Base-by-base conservation (phyloP, 2,888 invertebrate genomes). In the Drosophila anomalata region DNA sequence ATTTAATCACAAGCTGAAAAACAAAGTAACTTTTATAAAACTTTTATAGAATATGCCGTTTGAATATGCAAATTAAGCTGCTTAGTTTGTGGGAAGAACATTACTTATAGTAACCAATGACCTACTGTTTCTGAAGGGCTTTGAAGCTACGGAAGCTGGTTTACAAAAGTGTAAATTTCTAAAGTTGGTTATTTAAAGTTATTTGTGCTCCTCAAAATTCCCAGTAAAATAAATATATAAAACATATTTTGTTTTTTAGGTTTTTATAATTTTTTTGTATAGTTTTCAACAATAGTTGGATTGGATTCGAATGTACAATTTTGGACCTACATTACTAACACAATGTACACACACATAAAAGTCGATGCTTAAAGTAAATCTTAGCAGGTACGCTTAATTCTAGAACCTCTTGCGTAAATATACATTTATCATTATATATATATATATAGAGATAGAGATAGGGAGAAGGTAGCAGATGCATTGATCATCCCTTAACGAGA, bases 361-460 rank as follows among this genome's bases (percentile, higher is more conserved):
- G 52, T 87, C 75, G 75, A 68, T 47, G 73, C 78, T 84, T 89
- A 88, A 55, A 63, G 48, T 77, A 77, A 50, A 69, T 63, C 89
- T 86, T 90, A 89, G 50, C 56, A 72, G 47, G 36, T 79, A 82
- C 33, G 65, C 47, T 63, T 84, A 87, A 84, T 47, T 59, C 74
- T 89, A 89, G 76, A 89, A 89, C 90, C 88, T 84, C 89, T 79
- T 85, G 81, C 72, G 74, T 80, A 66, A 54, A 72, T 73, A 73
- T 66, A 66, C 66, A 78, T 63, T 56, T 66, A 60, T 63, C 42
- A 48, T 62, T 74, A 62, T 48, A 46, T 57, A 60, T 33, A 65
- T 59, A 48, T 65, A 41, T 8, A 46, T 54, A 63, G 29, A 65
- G 59, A 51, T 67, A 7, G 44, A 65, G 61, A 62, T 59, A 52